Base-by-base conservation (phyloP, 2,888 invertebrate species). In the Camptogramma bilineatum region DNA sequence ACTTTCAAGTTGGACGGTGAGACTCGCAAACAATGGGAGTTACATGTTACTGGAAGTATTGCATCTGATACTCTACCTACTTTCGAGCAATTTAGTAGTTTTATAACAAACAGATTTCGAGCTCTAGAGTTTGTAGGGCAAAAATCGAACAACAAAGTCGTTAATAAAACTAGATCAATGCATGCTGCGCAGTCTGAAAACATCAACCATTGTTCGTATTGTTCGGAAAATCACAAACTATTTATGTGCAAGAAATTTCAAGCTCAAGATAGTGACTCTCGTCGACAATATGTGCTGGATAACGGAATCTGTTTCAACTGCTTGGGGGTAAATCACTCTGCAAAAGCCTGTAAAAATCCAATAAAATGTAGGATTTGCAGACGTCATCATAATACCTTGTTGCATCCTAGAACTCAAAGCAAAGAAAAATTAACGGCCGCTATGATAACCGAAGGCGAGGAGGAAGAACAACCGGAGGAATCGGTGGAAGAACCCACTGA, bases 341-440 rank as follows among this genome's bases (percentile, higher is more conserved):
- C 52, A 10, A 54, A 42, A 44, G 24, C 9, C 17, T 31, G 66
- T 34, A 16, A 18, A 34, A 18, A 4, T 3, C 10, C 17, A 16
- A 13, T 52, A 17, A 52, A 18, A 16, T 52, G 52, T 46, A 17
- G 31, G 24, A 17, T 55, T 8, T 53, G 53, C 16, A 46, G 31
- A 46, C 54, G 31, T 17, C 24, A 55, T 24, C 66, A 66, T 17
- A 62, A 66, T 28, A 31, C 66, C 24, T 34, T 66, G 16, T 21
- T 62, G 7, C 66, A 66, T n/a, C 61, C 60, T n/a, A 51, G 21
- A 39, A 52, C 53, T 8, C 44, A 21, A 55, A 46, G 46, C 16
- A 56, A 53, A 24, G 44, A 47, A 19, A 44, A 50, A 34, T 9
- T 53, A 10, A 34, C 52, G 9, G 21, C 50, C 10, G 18, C 52